These are phyloP conservation scores for Odocoileus hemionus DNA, from an alignment of 2,113 vertebrate species.

Conservation along the genomic window DNA sequence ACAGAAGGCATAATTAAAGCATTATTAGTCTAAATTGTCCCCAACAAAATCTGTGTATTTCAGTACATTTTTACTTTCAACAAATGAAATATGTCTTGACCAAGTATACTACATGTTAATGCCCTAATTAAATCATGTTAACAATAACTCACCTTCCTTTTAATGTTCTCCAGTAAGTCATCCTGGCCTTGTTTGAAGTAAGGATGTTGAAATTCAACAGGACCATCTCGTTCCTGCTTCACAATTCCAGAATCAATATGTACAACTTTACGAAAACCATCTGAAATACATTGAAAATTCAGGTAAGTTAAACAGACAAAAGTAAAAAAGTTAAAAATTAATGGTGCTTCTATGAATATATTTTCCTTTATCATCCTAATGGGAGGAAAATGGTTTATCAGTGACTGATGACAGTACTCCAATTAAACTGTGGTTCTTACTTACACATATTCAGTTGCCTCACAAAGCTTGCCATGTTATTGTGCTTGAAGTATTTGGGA, in stretches of 20 bases:
- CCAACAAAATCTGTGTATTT: neutral
- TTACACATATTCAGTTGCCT: slow-evolving; percentile 98
- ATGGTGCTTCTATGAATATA: neutral
- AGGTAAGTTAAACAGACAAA: neutral
- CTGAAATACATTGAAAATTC: slow-evolving; percentile 77
- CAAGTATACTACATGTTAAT: neutral
- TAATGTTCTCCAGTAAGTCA: slow-evolving; percentile 95
- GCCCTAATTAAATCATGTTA: neutral
- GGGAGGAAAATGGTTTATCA: neutral
- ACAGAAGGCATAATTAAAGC: neutral
- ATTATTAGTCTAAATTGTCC: neutral
- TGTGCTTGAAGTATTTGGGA: slow-evolving; percentile 99
- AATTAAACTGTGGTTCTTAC: slow-evolving; percentile 56
- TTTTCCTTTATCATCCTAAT: neutral
- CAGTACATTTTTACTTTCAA: neutral
- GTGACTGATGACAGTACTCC: neutral
- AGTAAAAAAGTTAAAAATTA: slow-evolving; percentile 12
- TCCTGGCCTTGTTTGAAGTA: slow-evolving; percentile 96
- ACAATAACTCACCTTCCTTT: slow-evolving; percentile 88
- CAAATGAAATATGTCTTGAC: neutral
- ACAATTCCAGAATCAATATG: slow-evolving; percentile 93
- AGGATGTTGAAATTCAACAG: slow-evolving; percentile 95
- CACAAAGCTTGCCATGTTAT: slow-evolving; percentile 99
- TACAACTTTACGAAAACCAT: slow-evolving; percentile 97
- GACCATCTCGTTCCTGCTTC: slow-evolving; percentile 93